A percentile compares a stretch with the other conserved stretches of the same genome.
These are phyloP conservation scores for Sturnus vulgaris DNA, from an alignment of 2,113 vertebrate species.

Conservation along the genomic window DNA sequence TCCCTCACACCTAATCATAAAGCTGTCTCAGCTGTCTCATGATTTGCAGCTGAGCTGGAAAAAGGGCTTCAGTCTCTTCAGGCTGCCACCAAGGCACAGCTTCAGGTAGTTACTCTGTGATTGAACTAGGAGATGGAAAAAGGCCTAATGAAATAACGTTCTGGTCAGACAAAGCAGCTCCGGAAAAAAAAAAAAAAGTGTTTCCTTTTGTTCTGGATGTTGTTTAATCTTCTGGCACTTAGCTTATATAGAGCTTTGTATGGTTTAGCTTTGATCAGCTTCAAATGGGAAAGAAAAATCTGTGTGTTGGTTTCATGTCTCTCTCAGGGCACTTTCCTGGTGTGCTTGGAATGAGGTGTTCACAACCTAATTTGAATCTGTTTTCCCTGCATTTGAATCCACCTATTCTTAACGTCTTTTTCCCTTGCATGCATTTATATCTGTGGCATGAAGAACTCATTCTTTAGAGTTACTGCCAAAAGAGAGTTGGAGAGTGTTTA, in stretches of 20 bases:
- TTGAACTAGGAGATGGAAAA: neutral
- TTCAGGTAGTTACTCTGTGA: neutral
- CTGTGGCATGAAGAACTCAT: neutral
- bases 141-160: neutral
- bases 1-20: neutral
- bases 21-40: neutral
- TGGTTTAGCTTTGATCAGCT: neutral
- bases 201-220: neutral
- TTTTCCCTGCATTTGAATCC: neutral
- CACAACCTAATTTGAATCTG: neutral
- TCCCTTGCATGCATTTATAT: neutral
- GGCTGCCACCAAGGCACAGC: neutral
- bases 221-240: slow-evolving; percentile 6
- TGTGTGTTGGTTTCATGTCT: neutral
- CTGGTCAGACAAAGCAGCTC: neutral
- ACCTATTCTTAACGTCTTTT: neutral
- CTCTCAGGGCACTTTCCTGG: neutral
- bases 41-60: slow-evolving; percentile 17
- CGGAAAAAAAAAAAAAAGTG: neutral
- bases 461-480: neutral
- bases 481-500: neutral
- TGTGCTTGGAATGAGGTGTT: neutral
- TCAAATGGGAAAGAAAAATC: neutral
- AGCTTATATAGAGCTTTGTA: neutral
- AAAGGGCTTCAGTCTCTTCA: neutral